These are phyloP conservation scores for Miniopterus natalensis DNA, from an alignment of 2,113 vertebrate species.

Conservation along the genomic window DNA sequence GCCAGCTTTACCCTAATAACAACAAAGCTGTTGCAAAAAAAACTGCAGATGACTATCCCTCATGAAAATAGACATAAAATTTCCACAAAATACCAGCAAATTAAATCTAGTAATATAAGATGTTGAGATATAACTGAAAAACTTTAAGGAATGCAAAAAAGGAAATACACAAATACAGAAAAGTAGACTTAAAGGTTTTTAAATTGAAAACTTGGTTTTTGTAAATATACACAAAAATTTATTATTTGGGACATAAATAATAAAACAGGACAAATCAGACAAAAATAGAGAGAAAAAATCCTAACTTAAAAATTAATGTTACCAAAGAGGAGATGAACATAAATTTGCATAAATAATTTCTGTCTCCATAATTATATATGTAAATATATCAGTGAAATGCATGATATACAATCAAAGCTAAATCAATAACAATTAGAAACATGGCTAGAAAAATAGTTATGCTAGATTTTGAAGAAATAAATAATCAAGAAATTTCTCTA, in stretches of 20 bases:
- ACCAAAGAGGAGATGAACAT: background rate
- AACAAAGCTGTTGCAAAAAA: background rate
- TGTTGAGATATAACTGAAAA: background rate
- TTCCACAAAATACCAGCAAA: background rate
- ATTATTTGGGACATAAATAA: background rate
- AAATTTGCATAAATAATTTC: background rate
- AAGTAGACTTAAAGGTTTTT: background rate
- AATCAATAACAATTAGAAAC: background rate
- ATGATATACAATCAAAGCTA: background rate
- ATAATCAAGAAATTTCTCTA: background rate
- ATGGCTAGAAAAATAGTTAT: background rate
- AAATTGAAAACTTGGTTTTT: background rate
- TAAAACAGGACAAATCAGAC: background rate
- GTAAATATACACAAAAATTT: background rate
- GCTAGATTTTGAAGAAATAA: background rate
- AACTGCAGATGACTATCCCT: background rate
- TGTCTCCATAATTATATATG: background rate
- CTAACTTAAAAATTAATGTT: background rate
- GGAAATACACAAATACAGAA: background rate
- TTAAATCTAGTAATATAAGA: background rate
- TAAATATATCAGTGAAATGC: background rate
- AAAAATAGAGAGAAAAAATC: background rate
- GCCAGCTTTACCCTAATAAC: background rate
- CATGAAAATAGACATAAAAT: background rate
- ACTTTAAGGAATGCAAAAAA: background rate